Conservation (phyloP, 2,797 vertebrate genomes). For the Hafferia zeledoni region DNA sequence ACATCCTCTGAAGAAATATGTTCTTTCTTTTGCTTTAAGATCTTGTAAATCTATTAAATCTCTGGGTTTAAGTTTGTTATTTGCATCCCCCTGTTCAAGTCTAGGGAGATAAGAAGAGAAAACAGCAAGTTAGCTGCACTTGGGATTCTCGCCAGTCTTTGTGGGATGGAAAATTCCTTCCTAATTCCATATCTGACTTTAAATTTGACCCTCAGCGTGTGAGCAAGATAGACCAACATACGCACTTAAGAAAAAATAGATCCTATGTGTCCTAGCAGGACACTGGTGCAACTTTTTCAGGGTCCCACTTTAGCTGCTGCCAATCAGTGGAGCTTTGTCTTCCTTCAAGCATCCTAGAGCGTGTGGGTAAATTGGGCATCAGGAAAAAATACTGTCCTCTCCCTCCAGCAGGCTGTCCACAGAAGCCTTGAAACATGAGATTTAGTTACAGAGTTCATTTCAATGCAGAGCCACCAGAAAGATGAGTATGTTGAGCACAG, state of each 20-base stretch:
- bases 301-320: constrained; percentile 11
- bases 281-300: constrained; percentile 50
- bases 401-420: constrained; percentile 22
- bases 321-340: constrained; percentile 41
- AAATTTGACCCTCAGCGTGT: constrained; percentile 70
- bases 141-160: constrained; percentile 65
- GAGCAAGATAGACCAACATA: constrained; percentile 66
- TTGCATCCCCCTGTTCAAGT: constrained; percentile 18
- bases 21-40: not conserved
- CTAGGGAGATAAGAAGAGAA: constrained; percentile 40
- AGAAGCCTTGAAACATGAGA: constrained; percentile 37
- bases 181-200: constrained; percentile 73
- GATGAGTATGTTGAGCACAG: not conserved
- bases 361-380: constrained; percentile 3
- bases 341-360: not conserved
- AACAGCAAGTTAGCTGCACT: constrained; percentile 48
- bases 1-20: not conserved
- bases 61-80: constrained; percentile 16
- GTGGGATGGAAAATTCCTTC: constrained; percentile 72
- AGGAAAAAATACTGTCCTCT: constrained; percentile 6
- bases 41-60: not conserved
- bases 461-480: not conserved
- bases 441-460: not conserved
- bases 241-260: constrained; percentile 50
- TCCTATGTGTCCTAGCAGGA: constrained; percentile 22